phyloP scores from a whole-genome alignment of 1,140 invertebrate species.

The Dendrolimus kikuchii region DNA sequence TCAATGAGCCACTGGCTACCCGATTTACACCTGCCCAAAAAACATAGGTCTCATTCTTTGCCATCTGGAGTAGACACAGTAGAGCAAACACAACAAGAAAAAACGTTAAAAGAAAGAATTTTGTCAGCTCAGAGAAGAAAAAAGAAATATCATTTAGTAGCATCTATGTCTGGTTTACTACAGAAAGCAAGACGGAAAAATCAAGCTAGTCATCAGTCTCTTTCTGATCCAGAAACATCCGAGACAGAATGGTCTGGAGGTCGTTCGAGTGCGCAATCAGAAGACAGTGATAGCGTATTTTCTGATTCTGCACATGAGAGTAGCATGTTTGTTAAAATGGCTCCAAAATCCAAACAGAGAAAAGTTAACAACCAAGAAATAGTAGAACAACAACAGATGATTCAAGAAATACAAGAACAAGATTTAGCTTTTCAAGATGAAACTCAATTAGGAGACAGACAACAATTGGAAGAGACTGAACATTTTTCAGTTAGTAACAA shows the following conservation, averaged over 20 bases:
- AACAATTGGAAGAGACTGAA: constrained; percentile 51
- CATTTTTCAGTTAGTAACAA: constrained; percentile 28
- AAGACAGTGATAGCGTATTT: constrained; percentile 81
- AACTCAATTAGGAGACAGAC: constrained; percentile 24
- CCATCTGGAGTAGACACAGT: constrained; percentile 79
- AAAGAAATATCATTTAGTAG: constrained; percentile 84
- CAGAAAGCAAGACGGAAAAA: constrained; percentile 84
- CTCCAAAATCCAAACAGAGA: constrained; percentile 69
- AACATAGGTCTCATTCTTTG: constrained; percentile 85
- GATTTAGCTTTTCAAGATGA: constrained; percentile 47
- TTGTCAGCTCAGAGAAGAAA: constrained; percentile 75
- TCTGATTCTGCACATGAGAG: constrained; percentile 77
- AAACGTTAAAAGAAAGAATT: constrained; percentile 62
- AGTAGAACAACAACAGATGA: constrained; percentile 65
- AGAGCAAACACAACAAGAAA: constrained; percentile 62
- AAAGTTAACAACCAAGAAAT: constrained; percentile 68
- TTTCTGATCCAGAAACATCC: constrained; percentile 85
- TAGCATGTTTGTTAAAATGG: constrained; percentile 77
- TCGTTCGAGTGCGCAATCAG: constrained; percentile 77
- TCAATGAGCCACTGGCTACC: constrained; percentile 87
- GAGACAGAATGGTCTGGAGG: constrained; percentile 83
- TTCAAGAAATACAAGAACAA: constrained; percentile 66
- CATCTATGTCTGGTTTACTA: constrained; percentile 84
- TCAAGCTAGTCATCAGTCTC: constrained; percentile 73
- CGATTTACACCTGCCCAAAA: constrained; percentile 83